Evolutionary conservation across 2,888 invertebrate species (phyloP).

Genomic region (Dynastes grantii): DNA sequence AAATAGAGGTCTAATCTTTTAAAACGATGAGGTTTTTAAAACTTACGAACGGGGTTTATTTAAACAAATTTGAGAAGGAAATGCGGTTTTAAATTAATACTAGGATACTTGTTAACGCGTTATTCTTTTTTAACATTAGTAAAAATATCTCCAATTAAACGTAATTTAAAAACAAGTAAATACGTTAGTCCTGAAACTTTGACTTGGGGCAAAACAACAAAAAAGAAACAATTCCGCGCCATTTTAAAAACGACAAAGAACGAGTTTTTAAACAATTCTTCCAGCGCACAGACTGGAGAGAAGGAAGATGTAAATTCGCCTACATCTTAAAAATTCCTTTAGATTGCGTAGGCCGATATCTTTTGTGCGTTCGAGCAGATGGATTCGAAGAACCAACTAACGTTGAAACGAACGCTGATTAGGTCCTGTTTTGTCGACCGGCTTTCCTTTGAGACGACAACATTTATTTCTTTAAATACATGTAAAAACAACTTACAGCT

Average conservation of each 20-base stretch:
- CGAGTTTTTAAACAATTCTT: conserved; percentile 27
- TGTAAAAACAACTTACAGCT: conserved; percentile 76
- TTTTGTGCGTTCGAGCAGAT: conserved; percentile 12
- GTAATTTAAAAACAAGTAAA: not conserved
- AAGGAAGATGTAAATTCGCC: conserved; percentile 29
- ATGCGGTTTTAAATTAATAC: too few relatives aligned
- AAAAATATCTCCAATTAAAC: not conserved
- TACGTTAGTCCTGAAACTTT: not conserved
- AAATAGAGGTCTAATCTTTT: not conserved
- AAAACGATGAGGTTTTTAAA: too few relatives aligned
- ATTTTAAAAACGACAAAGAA: conserved; percentile 23
- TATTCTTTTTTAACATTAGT: too few relatives aligned
- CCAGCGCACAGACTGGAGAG: not conserved
- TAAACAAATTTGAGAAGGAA: not conserved
- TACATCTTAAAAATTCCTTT: conserved; percentile 39
- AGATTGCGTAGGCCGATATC: conserved; percentile 39
- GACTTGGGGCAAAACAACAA: not conserved
- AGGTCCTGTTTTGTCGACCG: not conserved
- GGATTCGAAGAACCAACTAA: not conserved
- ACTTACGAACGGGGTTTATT: not conserved
- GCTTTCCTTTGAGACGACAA: not conserved
- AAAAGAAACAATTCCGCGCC: conserved; percentile 14
- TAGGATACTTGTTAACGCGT: too few relatives aligned
- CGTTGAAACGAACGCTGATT: not conserved
- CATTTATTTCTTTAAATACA: conserved; percentile 19